Conservation (phyloP, 2,113 vertebrate species). For the Thamnaconus septentrionalis region DNA sequence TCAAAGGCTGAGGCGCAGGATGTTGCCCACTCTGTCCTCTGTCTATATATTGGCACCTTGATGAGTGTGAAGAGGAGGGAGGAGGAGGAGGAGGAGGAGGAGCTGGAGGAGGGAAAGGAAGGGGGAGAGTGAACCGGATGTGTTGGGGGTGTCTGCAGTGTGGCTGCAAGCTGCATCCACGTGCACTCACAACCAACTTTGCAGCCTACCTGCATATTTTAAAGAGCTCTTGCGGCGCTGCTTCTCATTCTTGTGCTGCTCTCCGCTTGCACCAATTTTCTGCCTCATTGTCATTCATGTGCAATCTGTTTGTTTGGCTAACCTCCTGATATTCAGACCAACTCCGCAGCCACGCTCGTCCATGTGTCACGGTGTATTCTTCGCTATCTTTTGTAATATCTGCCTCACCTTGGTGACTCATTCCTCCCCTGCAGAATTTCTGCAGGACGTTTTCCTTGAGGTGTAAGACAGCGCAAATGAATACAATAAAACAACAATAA, state of each 20-base stretch:
- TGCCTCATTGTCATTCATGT: conserved; percentile 72
- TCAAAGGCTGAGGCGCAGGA: conserved; percentile 56
- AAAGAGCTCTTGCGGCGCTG: conserved; percentile 69
- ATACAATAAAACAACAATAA: conserved; percentile 50
- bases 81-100: conserved; percentile 14
- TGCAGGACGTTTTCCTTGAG: conserved; percentile 36
- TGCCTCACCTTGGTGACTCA: conserved; percentile 44
- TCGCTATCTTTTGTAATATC: conserved; percentile 52
- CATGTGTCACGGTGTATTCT: conserved; percentile 46
- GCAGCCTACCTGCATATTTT: conserved; percentile 69
- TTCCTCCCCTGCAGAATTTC: conserved; percentile 17
- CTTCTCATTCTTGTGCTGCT: conserved; percentile 40
- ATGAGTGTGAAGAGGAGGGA: conserved; percentile 18
- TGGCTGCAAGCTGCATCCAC: conserved; percentile 19
- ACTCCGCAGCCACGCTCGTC: conserved; percentile 47
- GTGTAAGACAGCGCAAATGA: conserved; percentile 31
- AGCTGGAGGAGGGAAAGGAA: conserved; percentile 10
- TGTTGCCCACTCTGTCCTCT: conserved; percentile 33
- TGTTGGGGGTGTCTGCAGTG: conserved; percentile 34
- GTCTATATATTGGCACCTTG: conserved; percentile 14
- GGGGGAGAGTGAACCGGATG: conserved; percentile 19
- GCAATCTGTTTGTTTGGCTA: conserved; percentile 71
- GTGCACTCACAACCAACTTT: conserved; percentile 46
- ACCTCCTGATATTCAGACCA: conserved; percentile 50
- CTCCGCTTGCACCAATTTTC: conserved; percentile 67